Evolutionary conservation across 2,888 invertebrate species (phyloP).

Genomic region (Cheilosia vernalis): DNA sequence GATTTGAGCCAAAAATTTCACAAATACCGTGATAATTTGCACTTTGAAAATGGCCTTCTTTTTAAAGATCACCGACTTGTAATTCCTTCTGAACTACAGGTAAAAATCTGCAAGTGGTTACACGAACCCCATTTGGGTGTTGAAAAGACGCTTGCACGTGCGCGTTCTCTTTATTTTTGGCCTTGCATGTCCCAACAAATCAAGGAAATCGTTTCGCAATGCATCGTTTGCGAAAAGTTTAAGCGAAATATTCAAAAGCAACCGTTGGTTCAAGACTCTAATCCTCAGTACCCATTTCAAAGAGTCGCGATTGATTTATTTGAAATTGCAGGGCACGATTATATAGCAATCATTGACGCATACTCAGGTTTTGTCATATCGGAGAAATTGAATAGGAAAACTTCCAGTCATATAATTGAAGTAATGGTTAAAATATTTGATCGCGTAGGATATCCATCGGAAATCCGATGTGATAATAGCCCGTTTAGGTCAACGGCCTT

Average conservation of each 20-base stretch:
- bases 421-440: background rate
- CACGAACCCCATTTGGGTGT: constrained; percentile 78
- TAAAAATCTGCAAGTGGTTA: constrained; percentile 65
- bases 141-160: constrained; percentile 76
- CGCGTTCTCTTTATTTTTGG: constrained; percentile 78
- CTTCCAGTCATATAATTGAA: constrained; percentile 8
- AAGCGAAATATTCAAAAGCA: constrained; percentile 39
- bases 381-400: constrained; percentile 41
- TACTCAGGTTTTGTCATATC: background rate
- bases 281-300: constrained; percentile 32
- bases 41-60: constrained; percentile 27
- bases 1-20: constrained; percentile 46
- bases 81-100: constrained; percentile 59
- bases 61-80: constrained; percentile 50
- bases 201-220: constrained; percentile 56
- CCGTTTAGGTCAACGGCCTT: no score
- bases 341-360: no score
- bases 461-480: no score
- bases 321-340: background rate
- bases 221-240: constrained; percentile 38
- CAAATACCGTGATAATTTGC: constrained; percentile 38
- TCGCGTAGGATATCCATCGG: no score
- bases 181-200: constrained; percentile 77
- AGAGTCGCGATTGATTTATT: background rate
- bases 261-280: background rate